Evolutionary conservation across 2,113 vertebrate genomes (phyloP).

Genomic region (Gymnorhina tibicen): DNA sequence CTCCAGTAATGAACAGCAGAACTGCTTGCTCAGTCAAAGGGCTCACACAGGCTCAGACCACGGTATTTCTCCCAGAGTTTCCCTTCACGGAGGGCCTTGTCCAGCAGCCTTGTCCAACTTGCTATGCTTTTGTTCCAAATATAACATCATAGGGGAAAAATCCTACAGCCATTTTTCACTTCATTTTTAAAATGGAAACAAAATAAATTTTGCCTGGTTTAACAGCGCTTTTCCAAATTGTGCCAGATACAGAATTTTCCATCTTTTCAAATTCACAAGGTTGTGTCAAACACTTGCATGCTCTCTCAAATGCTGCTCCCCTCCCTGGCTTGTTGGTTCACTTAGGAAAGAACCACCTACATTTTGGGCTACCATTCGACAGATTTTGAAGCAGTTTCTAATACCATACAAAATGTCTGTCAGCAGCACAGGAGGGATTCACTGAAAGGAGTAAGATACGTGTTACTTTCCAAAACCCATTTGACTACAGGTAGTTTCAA

Average conservation of each 20-base stretch:
- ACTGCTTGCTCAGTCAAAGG: neutral
- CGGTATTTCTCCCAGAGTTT: neutral
- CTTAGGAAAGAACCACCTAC: constrained; percentile 17
- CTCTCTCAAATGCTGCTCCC: constrained; percentile 1
- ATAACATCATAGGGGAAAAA: neutral
- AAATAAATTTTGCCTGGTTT: neutral
- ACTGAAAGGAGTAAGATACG: neutral
- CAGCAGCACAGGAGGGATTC: neutral
- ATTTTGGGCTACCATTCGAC: neutral
- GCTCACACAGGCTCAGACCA: neutral
- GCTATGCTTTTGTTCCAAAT: neutral
- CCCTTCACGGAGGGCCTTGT: fast-evolving
- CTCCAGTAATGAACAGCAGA: neutral
- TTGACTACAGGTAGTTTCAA: neutral
- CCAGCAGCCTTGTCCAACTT: neutral
- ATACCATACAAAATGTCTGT: neutral
- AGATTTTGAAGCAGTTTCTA: constrained; percentile 14
- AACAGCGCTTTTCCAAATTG: neutral
- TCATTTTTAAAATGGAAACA: constrained; percentile 23
- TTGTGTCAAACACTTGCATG: neutral
- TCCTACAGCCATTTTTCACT: neutral
- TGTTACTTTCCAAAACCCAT: neutral
- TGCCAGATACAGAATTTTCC: neutral
- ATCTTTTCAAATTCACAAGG: neutral
- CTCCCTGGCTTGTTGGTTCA: constrained; percentile 8